A percentile compares a stretch with the other conserved stretches of the same genome.
phyloP scores from a whole-genome alignment of 2,888 invertebrate species.

The Acrobasis repandana region DNA sequence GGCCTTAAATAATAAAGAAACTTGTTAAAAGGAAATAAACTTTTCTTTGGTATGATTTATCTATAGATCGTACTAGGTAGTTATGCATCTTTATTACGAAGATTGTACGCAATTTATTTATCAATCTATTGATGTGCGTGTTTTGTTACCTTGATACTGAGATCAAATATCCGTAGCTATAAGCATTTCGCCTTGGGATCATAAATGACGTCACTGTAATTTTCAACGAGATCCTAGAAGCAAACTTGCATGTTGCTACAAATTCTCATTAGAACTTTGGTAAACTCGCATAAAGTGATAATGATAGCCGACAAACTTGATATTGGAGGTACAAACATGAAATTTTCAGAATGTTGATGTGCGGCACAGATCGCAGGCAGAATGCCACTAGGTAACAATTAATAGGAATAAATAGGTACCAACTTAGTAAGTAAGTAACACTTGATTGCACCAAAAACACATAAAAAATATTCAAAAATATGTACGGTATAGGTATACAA shows the following conservation, averaged over 20 bases:
- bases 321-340: not conserved
- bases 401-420: no score
- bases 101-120: conserved; percentile 48
- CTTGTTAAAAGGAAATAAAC: no score
- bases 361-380: no score
- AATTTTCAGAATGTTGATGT: not conserved
- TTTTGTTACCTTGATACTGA: conserved; percentile 45
- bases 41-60: not conserved
- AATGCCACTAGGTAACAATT: no score
- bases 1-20: no score
- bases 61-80: not conserved
- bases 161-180: conserved; percentile 48
- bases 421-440: no score
- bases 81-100: conserved; percentile 35
- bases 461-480: no score
- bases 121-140: conserved; percentile 37
- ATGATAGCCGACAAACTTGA: not conserved
- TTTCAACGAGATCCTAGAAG: conserved; percentile 2
- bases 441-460: no score
- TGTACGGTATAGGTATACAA: no score
- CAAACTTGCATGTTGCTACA: not conserved
- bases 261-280: conserved; percentile 13
- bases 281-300: not conserved
- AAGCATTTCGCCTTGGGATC: conserved; percentile 47
- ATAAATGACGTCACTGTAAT: conserved; percentile 33